Evolutionary conservation across 2,797 vertebrate genomes (phyloP), one percentile per base, ranked within the genome.

Genomic region (Huso huso): DNA sequence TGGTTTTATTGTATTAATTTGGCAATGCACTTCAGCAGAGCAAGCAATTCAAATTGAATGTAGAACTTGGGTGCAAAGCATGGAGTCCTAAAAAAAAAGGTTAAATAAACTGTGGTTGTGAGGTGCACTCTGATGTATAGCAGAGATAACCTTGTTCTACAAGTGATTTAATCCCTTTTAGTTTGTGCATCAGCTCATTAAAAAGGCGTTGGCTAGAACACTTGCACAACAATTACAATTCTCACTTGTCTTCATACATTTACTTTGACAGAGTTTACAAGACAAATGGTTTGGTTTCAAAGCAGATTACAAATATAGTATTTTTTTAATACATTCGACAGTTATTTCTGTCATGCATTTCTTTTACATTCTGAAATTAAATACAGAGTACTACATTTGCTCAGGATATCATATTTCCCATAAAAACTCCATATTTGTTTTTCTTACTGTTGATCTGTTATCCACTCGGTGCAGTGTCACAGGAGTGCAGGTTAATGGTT

Each of bases 331-430:
- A 62, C 15, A 62, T 62, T 62, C 5, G 23, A 15, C 60, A 62
- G 18, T 62, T 62, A 62, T 37, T 18, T 62, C 61, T 62, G 61
- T 18, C 61, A 62, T 51, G 82, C 78, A 75, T 81, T 82, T 73
- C 75, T 81, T 81, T 73, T 61, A 63, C 55, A 8, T 81, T 76
- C 81, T 80, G 81, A 81, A 70, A 23, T 48, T 78, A 80, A 64
- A 70, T 79, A 83, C 74, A 78, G 61, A 65, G 71, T 78, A 61
- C 70, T 76, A 48, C 23, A 70, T 84, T 81, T 85, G 69, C 79
- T 82, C 77, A 79, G 75, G 65, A 58, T 78, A 18, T 18, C 15
- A 18, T 18, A 18, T 18, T 18, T 18, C 15, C 15, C 23, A 37
- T 37, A 37, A 37, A 37, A 37, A 37, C 23, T 37, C 23, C 23